Evolutionary conservation across 2,888 invertebrate genomes (phyloP).

Genomic region (Glaucopsyche alexis): DNA sequence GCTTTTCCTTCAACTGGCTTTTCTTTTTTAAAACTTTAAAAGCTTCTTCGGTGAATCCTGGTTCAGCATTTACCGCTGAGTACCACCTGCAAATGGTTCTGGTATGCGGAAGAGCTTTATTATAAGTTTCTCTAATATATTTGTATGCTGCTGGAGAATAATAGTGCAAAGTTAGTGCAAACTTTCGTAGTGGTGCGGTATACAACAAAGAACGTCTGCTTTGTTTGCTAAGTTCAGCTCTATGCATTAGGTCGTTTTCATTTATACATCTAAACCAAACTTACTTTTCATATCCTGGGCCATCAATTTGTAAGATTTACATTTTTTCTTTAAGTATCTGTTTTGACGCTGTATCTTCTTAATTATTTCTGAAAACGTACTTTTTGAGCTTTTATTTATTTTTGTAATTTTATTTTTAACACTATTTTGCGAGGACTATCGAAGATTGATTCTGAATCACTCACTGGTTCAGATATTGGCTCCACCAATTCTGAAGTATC

Average conservation of each 20-base stretch:
- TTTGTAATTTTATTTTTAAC: conserved; percentile 32
- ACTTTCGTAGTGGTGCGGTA: conserved; percentile 18
- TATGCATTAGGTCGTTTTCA: neutral
- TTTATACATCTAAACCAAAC: conserved; percentile 22
- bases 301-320: conserved; percentile 35
- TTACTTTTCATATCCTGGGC: conserved; percentile 31
- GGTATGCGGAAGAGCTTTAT: conserved; percentile 32
- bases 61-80: conserved; percentile 14
- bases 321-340: conserved; percentile 37
- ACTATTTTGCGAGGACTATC: conserved; percentile 41
- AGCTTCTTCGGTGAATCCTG: conserved; percentile 6
- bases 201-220: neutral
- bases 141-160: conserved; percentile 37
- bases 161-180: conserved; percentile 34
- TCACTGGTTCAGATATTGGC: conserved; percentile 35
- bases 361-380: conserved; percentile 35
- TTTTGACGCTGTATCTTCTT: conserved; percentile 39
- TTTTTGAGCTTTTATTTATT: conserved; percentile 35
- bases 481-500: conserved; percentile 28
- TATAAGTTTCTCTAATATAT: conserved; percentile 34
- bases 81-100: conserved; percentile 18
- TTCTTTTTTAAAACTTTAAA: conserved; percentile 20
- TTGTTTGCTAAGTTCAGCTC: neutral
- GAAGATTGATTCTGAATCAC: conserved; percentile 39
- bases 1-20: neutral